phyloP scores from a whole-genome alignment of 1,140 invertebrate species.

The Drosophila bocki region DNA sequence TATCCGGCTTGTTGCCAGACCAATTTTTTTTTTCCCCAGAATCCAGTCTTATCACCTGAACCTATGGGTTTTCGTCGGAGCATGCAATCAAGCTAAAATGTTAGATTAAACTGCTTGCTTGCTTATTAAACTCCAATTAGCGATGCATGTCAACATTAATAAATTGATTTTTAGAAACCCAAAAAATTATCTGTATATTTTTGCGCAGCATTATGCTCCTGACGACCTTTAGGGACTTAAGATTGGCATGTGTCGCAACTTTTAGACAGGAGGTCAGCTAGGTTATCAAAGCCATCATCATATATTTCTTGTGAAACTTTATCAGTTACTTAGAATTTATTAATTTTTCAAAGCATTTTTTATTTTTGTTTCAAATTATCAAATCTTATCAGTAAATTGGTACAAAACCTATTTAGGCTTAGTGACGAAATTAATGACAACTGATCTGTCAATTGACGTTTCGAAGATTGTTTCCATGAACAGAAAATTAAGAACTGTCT shows the following conservation, averaged over 20 bases:
- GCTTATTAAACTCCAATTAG: neutral
- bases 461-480: neutral
- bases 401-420: neutral
- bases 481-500: neutral
- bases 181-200: neutral
- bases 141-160: neutral
- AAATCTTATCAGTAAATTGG: neutral
- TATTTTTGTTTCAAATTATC: too few relatives aligned
- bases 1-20: neutral
- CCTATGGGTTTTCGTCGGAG: neutral
- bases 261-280: neutral
- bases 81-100: neutral
- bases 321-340: neutral
- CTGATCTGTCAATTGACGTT: neutral
- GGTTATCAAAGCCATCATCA: neutral
- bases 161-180: neutral
- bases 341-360: neutral
- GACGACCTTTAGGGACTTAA: neutral
- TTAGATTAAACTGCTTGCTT: neutral
- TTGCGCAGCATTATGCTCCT: neutral
- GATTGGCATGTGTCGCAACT: neutral
- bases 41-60: conserved; percentile 1
- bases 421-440: neutral
- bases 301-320: neutral
- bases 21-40: neutral